These are phyloP conservation scores for Sylvicola cinctus DNA, from an alignment of 2,888 invertebrate genomes.

Conservation along the genomic window DNA sequence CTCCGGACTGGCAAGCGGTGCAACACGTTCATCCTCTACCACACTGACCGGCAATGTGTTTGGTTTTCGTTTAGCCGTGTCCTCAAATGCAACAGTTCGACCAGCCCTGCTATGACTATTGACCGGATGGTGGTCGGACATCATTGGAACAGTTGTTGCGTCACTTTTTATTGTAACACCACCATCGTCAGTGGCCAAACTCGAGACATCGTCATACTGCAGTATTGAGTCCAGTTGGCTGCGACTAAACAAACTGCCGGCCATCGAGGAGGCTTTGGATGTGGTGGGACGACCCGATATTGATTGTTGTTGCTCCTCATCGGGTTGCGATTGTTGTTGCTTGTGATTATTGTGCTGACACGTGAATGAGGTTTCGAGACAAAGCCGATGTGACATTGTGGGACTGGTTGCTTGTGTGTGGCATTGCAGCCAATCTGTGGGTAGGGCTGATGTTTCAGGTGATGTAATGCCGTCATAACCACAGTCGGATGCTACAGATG, in stretches of 20 bases:
- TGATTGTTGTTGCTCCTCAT: no score
- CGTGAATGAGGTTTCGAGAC: slow-evolving; percentile 57
- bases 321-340: no score
- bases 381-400: slow-evolving; percentile 33
- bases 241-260: slow-evolving; percentile 22
- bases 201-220: slow-evolving; percentile 26
- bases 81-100: neutral
- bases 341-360: slow-evolving; percentile 33
- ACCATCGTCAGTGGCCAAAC: slow-evolving; percentile 21
- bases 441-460: slow-evolving; percentile 19
- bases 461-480: slow-evolving; percentile 11
- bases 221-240: slow-evolving; percentile 24
- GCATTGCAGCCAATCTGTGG: slow-evolving; percentile 24
- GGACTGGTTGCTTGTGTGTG: slow-evolving; percentile 29
- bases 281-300: slow-evolving; percentile 7
- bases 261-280: slow-evolving; percentile 21
- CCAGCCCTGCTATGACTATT: slow-evolving; percentile 8
- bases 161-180: slow-evolving; percentile 21
- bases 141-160: slow-evolving; percentile 14
- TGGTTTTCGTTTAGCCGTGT: neutral
- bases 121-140: slow-evolving; percentile 9
- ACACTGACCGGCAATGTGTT: slow-evolving; percentile 25
- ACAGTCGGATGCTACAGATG: slow-evolving; percentile 21
- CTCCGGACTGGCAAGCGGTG: slow-evolving; percentile 66
- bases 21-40: slow-evolving; percentile 44